Base-by-base conservation (phyloP, 2,113 vertebrate genomes). In the Mormyrus lacerda region DNA sequence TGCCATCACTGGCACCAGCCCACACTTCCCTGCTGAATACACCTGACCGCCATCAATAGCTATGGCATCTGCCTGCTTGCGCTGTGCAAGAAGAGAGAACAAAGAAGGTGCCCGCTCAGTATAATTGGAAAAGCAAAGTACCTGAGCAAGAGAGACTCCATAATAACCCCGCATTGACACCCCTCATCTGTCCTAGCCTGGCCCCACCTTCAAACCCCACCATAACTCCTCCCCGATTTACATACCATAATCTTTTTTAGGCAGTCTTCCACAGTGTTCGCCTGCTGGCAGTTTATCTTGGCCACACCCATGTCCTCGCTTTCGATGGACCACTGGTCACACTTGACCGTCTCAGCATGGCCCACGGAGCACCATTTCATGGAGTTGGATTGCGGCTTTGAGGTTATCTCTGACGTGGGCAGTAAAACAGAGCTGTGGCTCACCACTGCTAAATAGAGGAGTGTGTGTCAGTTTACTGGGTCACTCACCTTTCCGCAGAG, bases 1-100 rank as follows among this genome's bases (percentile, higher is more conserved):
- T 92, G 93, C 95, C 95, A 97, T 93, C 89, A 92, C 96, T 50
- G 97, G 96, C 91, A 97, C 93, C 90, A 98, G 93, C 50, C 96
- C 95, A 79, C 97, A 99, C 85, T 95, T 93, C 0, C 97, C 97
- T 6, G 97, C 98, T 7, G 94, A 95, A 91, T 96, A 98, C 90
- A 98, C 91, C 69, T 96, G 93, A 11, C 97, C 97, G 92, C 97
- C 97, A 2, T 99, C 98, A 35, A 97, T 90, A 84, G 94, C 94
- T 53, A 97, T 91, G 1, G 96, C 97, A 65, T 99, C 98, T 3
- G 97, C 97, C 61, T 97, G 96, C 86, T 94, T 93, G 91, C 95
- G 95, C 98, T 99, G 93, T 87, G 87, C 0, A 21, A 35, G 53
- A 69, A 69, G 61, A 69, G n/a, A 27, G 44, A 84, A 45, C 42